phyloP scores from a whole-genome alignment of 2,888 invertebrate genomes.

The Punctoribates punctum region DNA sequence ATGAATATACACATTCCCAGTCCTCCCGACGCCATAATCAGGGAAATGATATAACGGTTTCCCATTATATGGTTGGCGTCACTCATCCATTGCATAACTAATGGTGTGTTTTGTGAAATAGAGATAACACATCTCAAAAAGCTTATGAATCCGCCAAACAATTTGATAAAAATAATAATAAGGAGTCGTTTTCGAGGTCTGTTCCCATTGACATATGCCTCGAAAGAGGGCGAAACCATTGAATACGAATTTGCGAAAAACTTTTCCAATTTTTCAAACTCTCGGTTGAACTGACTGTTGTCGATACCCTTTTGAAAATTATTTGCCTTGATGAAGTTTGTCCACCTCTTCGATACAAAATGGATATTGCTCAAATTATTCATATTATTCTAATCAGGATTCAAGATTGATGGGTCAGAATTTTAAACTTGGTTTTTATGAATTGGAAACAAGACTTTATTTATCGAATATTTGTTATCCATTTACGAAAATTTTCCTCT shows the following conservation, averaged over 20 bases:
- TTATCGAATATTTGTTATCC: no score
- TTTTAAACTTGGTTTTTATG: no score
- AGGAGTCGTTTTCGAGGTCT: not conserved
- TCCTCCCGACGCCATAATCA: no score
- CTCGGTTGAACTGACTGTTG: not conserved
- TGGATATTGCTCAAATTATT: no score
- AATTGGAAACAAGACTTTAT: no score
- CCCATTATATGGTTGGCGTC: slow-evolving; percentile 7
- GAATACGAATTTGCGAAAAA: not conserved
- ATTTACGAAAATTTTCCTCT: no score
- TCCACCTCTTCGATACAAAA: no score
- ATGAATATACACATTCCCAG: no score
- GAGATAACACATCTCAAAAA: not conserved
- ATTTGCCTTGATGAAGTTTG: no score
- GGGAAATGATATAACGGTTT: not conserved
- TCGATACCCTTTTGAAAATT: not conserved
- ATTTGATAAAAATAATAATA: not conserved
- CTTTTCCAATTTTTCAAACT: not conserved
- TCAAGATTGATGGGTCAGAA: no score
- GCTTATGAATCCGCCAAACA: not conserved
- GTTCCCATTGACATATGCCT: not conserved
- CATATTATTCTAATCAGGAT: no score
- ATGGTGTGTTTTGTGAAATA: not conserved
- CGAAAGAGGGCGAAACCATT: not conserved
- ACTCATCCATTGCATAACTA: not conserved